Conservation (phyloP, 2,797 vertebrate species). For the Takifugu ocellatus region DNA sequence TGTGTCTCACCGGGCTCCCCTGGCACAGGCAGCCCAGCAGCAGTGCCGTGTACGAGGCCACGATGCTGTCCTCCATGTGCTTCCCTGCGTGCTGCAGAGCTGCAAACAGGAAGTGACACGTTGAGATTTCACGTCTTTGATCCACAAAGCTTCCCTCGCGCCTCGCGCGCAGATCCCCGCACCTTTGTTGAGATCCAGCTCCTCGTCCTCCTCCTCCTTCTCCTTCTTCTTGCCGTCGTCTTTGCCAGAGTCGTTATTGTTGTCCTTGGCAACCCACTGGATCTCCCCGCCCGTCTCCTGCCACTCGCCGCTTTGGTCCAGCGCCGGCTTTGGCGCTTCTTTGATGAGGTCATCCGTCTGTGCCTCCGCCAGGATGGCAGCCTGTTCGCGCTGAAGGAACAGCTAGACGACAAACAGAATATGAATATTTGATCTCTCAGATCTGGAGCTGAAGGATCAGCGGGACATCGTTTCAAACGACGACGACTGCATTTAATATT, state of each 20-base stretch:
- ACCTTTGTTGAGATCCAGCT: constrained; percentile 98
- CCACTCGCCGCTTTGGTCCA: constrained; percentile 94
- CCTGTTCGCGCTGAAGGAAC: constrained; percentile 90
- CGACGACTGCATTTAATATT: no score
- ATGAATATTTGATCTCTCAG: not conserved
- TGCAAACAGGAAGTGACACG: constrained; percentile 39
- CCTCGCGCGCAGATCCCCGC: not conserved
- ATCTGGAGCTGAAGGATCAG: not conserved
- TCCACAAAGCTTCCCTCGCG: not conserved
- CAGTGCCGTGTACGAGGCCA: constrained; percentile 96
- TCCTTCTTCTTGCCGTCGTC: constrained; percentile 76
- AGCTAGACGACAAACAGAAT: constrained; percentile 65
- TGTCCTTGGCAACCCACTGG: constrained; percentile 89
- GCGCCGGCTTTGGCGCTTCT: constrained; percentile 84
- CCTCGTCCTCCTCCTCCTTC: constrained; percentile 90
- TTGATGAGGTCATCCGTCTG: constrained; percentile 98
- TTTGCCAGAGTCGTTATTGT: constrained; percentile 62
- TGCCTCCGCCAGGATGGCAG: constrained; percentile 89
- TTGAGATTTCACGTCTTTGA: not conserved
- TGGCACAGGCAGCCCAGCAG: constrained; percentile 97
- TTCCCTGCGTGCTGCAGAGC: constrained; percentile 97
- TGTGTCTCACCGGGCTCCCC: constrained; percentile 84
- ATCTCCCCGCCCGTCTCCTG: constrained; percentile 93
- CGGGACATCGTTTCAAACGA: no score
- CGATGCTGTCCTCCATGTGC: constrained; percentile 99